phyloP scores from a whole-genome alignment of 2,888 invertebrate species.

The Cantharis lateralis region DNA sequence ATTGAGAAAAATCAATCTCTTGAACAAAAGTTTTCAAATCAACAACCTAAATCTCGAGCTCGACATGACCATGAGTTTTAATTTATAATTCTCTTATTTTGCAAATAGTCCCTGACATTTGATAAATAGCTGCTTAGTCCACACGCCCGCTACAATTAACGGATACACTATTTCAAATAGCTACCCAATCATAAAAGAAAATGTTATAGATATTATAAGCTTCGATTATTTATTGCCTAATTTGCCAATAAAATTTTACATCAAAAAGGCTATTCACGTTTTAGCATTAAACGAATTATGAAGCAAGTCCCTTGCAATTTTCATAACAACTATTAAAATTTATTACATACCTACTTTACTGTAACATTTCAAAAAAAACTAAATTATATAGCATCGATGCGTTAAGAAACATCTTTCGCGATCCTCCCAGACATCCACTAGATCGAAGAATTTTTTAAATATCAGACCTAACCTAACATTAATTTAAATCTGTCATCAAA shows the following conservation, averaged over 20 bases:
- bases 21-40: not conserved
- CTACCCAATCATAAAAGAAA: not conserved
- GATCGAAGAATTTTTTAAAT: not conserved
- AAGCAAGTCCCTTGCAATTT: not conserved
- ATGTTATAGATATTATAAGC: not conserved
- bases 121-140: not conserved
- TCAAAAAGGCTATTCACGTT: not conserved
- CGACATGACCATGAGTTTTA: constrained; percentile 18
- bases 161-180: not conserved
- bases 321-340: not conserved
- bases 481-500: not conserved
- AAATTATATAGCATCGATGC: not conserved
- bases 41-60: not conserved
- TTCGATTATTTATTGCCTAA: not conserved
- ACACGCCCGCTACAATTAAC: not conserved
- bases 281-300: not conserved
- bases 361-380: not conserved
- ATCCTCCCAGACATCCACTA: not conserved
- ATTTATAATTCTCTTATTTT: constrained; percentile 14
- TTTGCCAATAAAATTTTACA: not conserved
- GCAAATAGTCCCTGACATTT: constrained; percentile 24
- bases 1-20: not conserved
- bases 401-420: not conserved
- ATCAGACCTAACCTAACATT: not conserved
- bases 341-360: not conserved